Evolutionary conservation across 2,888 invertebrate species (phyloP).

Genomic region (Synergus umbraculus): DNA sequence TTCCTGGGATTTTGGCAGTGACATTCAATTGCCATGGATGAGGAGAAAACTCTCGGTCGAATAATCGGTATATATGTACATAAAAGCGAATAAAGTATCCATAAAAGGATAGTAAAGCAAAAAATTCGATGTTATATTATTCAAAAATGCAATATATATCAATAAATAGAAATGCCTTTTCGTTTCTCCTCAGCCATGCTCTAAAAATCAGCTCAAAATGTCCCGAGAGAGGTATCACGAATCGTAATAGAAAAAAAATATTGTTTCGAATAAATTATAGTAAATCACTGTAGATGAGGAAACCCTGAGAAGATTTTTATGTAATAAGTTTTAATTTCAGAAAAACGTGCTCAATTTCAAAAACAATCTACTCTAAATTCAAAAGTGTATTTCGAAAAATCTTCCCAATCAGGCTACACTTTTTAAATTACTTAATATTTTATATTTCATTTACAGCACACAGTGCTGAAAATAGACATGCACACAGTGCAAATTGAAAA

Average conservation of each 20-base stretch:
- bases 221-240: conserved; percentile 58
- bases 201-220: conserved; percentile 72
- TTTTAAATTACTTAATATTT: not conserved
- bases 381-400: not conserved
- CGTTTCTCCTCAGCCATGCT: conserved; percentile 70
- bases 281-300: conserved; percentile 12
- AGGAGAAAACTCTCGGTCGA: conserved; percentile 64
- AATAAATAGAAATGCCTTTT: conserved; percentile 17
- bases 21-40: conserved; percentile 73
- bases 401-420: not conserved
- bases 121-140: not conserved
- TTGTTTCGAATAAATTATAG: conserved; percentile 24
- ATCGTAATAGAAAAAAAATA: conserved; percentile 36
- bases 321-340: not conserved
- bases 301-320: not conserved
- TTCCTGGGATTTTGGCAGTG: conserved; percentile 75
- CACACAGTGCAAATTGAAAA: too few species aligned
- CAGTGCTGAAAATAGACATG: not conserved
- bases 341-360: conserved; percentile 11
- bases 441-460: not conserved
- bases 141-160: not conserved
- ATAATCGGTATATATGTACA: not conserved
- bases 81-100: not conserved
- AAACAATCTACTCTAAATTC: not conserved
- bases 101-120: not conserved